Conservation (phyloP, 2,797 vertebrate species). For the Selene dorsalis region DNA sequence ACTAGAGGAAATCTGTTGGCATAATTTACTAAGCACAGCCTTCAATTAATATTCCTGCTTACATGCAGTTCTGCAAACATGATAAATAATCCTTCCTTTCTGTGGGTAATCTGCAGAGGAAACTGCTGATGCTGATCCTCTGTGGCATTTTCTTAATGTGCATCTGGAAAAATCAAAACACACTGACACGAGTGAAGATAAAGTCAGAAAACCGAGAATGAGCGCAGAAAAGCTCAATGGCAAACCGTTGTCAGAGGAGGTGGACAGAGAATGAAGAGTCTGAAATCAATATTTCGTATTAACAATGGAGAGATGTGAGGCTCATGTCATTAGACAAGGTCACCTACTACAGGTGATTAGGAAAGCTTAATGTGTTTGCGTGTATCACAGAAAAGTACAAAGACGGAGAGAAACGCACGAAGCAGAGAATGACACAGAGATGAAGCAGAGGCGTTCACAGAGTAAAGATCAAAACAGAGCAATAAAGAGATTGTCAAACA, state of each 20-base stretch:
- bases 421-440: neutral
- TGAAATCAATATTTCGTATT: neutral
- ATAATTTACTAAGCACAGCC: slow-evolving; percentile 45
- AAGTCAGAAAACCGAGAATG: neutral
- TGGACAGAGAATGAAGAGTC: neutral
- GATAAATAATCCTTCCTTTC: slow-evolving; percentile 16
- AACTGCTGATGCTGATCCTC: slow-evolving; percentile 33
- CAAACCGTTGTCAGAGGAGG: neutral
- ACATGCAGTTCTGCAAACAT: slow-evolving; percentile 32
- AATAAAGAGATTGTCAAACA: slow-evolving; percentile 7
- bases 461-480: slow-evolving; percentile 22
- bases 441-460: neutral
- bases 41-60: slow-evolving; percentile 50
- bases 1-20: slow-evolving; percentile 39
- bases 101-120: slow-evolving; percentile 21
- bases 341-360: slow-evolving; percentile 5
- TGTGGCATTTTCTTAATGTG: slow-evolving; percentile 16
- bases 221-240: neutral
- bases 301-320: neutral
- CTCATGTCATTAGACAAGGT: slow-evolving; percentile 24
- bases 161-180: neutral
- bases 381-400: neutral
- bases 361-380: slow-evolving; percentile 19
- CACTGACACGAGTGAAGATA: neutral
- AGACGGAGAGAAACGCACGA: neutral